Percentiles rank a stretch among this genome's conserved stretches.
phyloP scores from a whole-genome alignment of 2,113 vertebrate species.

The Hyaena hyaena region DNA sequence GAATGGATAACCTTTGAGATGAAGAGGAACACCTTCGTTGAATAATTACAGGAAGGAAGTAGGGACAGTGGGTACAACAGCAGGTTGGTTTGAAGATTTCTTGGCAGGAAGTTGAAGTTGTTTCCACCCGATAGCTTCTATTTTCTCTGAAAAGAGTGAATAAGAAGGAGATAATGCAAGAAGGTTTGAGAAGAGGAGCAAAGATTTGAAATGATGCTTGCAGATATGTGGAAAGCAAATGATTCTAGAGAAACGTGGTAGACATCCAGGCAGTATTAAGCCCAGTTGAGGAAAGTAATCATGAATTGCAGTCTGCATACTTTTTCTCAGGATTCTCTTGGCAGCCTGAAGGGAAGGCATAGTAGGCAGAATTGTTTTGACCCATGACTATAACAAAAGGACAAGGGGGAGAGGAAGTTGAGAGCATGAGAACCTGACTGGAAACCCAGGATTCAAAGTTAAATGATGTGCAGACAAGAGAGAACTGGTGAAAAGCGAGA shows the following conservation, averaged over 20 bases:
- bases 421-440: neutral
- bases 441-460: neutral
- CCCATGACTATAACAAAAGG: neutral
- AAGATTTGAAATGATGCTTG: neutral
- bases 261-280: neutral
- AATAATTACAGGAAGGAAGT: constrained; percentile 13
- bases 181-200: neutral
- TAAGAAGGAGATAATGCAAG: neutral
- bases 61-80: neutral
- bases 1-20: neutral
- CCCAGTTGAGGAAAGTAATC: neutral
- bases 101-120: constrained; percentile 48
- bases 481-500: neutral
- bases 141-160: neutral
- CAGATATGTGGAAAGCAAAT: neutral
- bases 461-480: neutral
- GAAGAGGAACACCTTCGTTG: neutral
- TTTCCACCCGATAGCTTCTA: constrained; percentile 14
- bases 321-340: neutral
- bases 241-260: neutral
- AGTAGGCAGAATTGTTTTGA: neutral
- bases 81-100: neutral
- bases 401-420: neutral
- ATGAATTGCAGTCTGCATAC: neutral
- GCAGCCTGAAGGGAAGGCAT: neutral